Conservation (phyloP, 92 coral and sea anemone genomes). For the Scolanthus callimorphus region DNA sequence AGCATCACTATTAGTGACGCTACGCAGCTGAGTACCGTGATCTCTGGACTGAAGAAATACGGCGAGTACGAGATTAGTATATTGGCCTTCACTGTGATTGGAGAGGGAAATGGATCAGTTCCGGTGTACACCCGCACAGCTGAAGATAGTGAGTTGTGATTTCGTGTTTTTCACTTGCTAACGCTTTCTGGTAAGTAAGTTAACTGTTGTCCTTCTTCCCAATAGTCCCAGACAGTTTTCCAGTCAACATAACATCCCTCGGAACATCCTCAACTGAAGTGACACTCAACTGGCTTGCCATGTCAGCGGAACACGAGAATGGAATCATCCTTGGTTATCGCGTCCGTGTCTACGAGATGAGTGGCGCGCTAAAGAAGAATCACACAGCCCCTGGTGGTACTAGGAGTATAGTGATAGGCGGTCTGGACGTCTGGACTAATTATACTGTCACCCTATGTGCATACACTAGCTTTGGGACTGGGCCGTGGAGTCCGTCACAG, state of each 20-base stretch:
- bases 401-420: slow-evolving; percentile 3
- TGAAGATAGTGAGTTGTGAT: slow-evolving; percentile 58
- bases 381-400: slow-evolving; percentile 20
- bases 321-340: slow-evolving; percentile 50
- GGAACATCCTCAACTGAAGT: slow-evolving; percentile 11
- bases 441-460: slow-evolving; percentile 40
- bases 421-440: slow-evolving; percentile 53
- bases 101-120: slow-evolving; percentile 65
- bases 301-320: slow-evolving; percentile 34
- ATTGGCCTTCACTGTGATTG: slow-evolving; percentile 62
- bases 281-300: slow-evolving; percentile 33
- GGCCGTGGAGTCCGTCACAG: slow-evolving; percentile 38
- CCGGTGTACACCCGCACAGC: slow-evolving; percentile 53
- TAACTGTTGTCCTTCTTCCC: too few species aligned
- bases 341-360: slow-evolving; percentile 18
- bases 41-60: slow-evolving; percentile 28
- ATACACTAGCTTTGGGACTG: slow-evolving; percentile 40
- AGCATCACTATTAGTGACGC: slow-evolving; percentile 3
- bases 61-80: slow-evolving; percentile 43
- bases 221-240: slow-evolving; percentile 43
- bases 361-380: slow-evolving; percentile 18
- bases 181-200: too few species aligned
- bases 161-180: too few species aligned
- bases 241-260: slow-evolving; percentile 18
- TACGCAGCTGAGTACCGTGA: neutral